Evolutionary conservation across 2,888 invertebrate genomes (phyloP), one percentile per base, ranked within the genome.

Genomic region (Drosophila fulvimacula): DNA sequence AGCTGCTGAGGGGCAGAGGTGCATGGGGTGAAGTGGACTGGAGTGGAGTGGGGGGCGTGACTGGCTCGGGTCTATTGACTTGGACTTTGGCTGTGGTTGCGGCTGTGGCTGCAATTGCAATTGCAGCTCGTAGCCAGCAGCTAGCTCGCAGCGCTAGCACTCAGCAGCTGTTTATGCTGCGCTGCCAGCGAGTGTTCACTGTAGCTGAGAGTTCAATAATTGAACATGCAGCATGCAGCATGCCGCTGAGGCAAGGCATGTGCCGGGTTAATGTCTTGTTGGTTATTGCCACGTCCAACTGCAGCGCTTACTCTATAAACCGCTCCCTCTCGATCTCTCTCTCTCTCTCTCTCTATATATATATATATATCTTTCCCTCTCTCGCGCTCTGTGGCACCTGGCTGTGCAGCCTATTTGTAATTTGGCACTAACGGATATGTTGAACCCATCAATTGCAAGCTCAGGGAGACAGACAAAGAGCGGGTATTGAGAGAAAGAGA

Each of bases 191-290:
- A 68, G 67, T 66, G 63, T 48, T 42, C 36, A 62, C 15, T 27
- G 49, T 19, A 27, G 46, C 36, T 7, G 38, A 24, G 69, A 59
- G 76, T 79, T 69, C 80, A 75, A 79, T 76, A 75, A 77, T 80
- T 77, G 69, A 46, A 69, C 75, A 69, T 69, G 64, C 64, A 64
- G 64, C 70, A 75, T 76, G 60, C 65, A 60, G 49, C 41, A 42
- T 60, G 66, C 73, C 62, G 78, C 78, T 69, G 79, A 69, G 81
- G 70, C 73, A 13, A 77, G 78, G 76, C 76, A 79, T 77, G 80
- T 49, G 76, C 79, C 89, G 88, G 84, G 82, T 85, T 85, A 89
- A 85, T 85, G 89, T 87, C 85, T 84, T 89, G 88, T 85, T 87
- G 82, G 89, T 82, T 82, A 88, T 82, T 88, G 86, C 82, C 86